Evolutionary conservation across 2,113 vertebrate genomes (phyloP).

Genomic region (Lepus timidus): DNA sequence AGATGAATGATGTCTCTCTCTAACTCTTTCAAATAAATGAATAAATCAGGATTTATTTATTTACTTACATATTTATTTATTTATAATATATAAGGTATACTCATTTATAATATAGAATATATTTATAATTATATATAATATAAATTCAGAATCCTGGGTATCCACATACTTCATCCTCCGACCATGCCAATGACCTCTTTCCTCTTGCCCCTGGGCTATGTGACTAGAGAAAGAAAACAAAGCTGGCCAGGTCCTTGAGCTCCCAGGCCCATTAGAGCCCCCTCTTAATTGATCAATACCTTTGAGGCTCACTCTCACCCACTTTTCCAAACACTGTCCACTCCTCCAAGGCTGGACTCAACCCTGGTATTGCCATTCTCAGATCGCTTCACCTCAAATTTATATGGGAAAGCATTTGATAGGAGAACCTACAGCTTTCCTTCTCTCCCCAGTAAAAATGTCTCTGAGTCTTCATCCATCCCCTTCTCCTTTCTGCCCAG

Average conservation of each 20-base stretch:
- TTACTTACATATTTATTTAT: too few species aligned
- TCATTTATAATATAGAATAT: too few species aligned
- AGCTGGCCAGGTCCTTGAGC: background rate
- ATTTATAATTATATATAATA: too few species aligned
- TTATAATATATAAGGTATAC: too few species aligned
- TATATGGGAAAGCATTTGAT: background rate
- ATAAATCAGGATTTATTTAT: too few species aligned
- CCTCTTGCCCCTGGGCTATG: background rate
- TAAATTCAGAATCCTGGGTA: too few species aligned
- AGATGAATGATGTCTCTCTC: too few species aligned
- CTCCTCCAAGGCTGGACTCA: background rate
- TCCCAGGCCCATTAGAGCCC: background rate
- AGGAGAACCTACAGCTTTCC: background rate
- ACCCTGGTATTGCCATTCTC: background rate
- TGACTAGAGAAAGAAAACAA: background rate
- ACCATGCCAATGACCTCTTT: background rate
- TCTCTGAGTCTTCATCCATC: background rate
- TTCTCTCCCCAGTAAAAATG: background rate
- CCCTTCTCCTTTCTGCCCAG: background rate
- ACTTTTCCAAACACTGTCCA: background rate
- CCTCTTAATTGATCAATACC: background rate
- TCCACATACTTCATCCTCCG: too few species aligned
- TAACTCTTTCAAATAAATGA: too few species aligned
- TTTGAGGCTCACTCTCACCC: background rate
- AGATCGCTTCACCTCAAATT: background rate